These are phyloP conservation scores for Microctonus aethiopoides DNA, from an alignment of 2,888 invertebrate species.

Conservation along the genomic window DNA sequence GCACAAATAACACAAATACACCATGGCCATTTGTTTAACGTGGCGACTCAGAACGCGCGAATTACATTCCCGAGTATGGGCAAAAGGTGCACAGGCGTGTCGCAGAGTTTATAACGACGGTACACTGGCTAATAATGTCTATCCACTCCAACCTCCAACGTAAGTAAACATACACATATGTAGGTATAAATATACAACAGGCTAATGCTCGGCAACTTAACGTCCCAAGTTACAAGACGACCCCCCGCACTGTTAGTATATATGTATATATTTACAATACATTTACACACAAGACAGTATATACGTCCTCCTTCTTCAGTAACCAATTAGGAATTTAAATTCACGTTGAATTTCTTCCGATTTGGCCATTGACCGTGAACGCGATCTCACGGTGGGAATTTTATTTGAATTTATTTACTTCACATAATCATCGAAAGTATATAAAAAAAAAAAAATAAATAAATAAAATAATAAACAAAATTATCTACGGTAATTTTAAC, in stretches of 20 bases:
- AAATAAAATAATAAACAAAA: not conserved
- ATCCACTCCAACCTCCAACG: slow-evolving; percentile 3
- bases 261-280: slow-evolving; percentile 32
- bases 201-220: slow-evolving; percentile 60
- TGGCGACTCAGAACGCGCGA: slow-evolving; percentile 31
- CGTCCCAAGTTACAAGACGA: slow-evolving; percentile 53
- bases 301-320: slow-evolving; percentile 31
- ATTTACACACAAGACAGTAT: slow-evolving; percentile 14
- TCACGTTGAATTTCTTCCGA: slow-evolving; percentile 45
- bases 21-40: not conserved
- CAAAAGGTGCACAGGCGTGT: slow-evolving; percentile 35
- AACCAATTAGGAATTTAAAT: slow-evolving; percentile 59
- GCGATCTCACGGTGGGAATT: not conserved
- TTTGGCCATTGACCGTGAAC: slow-evolving; percentile 51
- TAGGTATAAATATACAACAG: slow-evolving; percentile 55
- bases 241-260: slow-evolving; percentile 43
- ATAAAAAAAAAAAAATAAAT: not conserved
- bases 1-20: not conserved
- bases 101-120: slow-evolving; percentile 42
- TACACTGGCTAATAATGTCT: slow-evolving; percentile 23
- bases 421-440: not conserved
- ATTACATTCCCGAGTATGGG: slow-evolving; percentile 35
- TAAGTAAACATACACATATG: slow-evolving; percentile 2
- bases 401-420: not conserved
- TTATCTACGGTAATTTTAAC: not conserved